Evolutionary conservation across 1,140 invertebrate species (phyloP), one percentile per base, ranked within the genome.

Genomic region (Nephotettix cincticeps): DNA sequence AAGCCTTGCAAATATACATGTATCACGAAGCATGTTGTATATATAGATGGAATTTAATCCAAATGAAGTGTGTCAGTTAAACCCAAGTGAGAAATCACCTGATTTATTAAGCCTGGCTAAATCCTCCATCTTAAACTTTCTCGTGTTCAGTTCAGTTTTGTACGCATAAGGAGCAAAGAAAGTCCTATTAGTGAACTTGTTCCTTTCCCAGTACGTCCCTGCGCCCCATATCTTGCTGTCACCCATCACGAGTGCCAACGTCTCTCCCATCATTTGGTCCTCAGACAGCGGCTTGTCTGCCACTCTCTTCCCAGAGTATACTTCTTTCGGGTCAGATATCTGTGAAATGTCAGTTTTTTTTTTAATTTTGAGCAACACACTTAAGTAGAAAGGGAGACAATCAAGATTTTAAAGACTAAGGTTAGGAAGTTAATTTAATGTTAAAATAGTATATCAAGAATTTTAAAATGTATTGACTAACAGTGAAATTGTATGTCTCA

Each of bases 161-260:
- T 95, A 98, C 27, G 96, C 96, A 80, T 91, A 96, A 0, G 97
- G 97, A 21, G 95, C 97, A 81, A 99, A 99, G 70, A 91, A 87
- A 32, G 95, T 94, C 76, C 93, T 81, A 79, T 97, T 96, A 0
- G 93, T 91, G 80, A 99, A 99, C 82, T 98, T 97, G 79, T 98
- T 96, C 51, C 93, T 86, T 78, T 98, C 96, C 93, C 96, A 99
- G 79, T 91, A 97, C 19, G 91, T 94, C 28, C 95, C 95, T 71
- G 94, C 93, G 6, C 93, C 92, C 89, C 93, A 94, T 73, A 99
- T 92, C 81, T 91, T 92, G 51, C 91, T 91, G 81, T 99, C 93
- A 23, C 94, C 95, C 76, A 98, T 87, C 0, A 98, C 89, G 58
- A 97, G 85, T 19, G 96, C 90, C 19, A 99, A 79, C 0, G 95